These are phyloP conservation scores for Drosophila kepulauana DNA, from an alignment of 1,140 invertebrate species.

Conservation along the genomic window DNA sequence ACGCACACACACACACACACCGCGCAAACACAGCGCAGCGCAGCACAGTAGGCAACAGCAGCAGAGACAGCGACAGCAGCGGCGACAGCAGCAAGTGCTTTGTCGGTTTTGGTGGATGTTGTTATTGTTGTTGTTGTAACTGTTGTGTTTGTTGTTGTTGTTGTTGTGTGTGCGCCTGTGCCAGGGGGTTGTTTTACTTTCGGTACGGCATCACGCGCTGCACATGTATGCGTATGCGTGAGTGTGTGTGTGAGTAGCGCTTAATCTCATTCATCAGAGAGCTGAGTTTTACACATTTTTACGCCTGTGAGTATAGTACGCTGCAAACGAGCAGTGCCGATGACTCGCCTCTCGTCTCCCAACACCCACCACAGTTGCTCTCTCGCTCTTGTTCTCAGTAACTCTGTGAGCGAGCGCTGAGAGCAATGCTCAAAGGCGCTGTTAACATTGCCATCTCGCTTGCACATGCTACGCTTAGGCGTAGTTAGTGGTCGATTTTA, in stretches of 20 bases:
- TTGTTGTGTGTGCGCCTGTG: conserved; percentile 53
- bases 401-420: conserved; percentile 29
- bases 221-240: conserved; percentile 32
- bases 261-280: conserved; percentile 83
- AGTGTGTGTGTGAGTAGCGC: conserved; percentile 56
- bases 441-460: conserved; percentile 68
- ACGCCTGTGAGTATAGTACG: conserved; percentile 76
- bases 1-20: conserved; percentile 10
- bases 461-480: conserved; percentile 31
- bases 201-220: conserved; percentile 30
- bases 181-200: conserved; percentile 69
- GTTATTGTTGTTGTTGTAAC: conserved; percentile 54
- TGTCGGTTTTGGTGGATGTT: conserved; percentile 56
- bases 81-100: conserved; percentile 61
- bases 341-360: conserved; percentile 27
- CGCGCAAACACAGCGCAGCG: background rate
- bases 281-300: conserved; percentile 79
- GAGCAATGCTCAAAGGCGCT: conserved; percentile 37
- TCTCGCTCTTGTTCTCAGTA: conserved; percentile 19
- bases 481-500: conserved; percentile 70
- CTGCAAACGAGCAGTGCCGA: conserved; percentile 43
- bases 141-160: conserved; percentile 49
- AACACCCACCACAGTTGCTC: background rate
- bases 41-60: conserved; percentile 18
- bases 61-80: conserved; percentile 6